A percentile compares a stretch with the other conserved stretches of the same genome.
Conservation (phyloP, 2,888 invertebrate species). For the Lepidonotus clava region DNA sequence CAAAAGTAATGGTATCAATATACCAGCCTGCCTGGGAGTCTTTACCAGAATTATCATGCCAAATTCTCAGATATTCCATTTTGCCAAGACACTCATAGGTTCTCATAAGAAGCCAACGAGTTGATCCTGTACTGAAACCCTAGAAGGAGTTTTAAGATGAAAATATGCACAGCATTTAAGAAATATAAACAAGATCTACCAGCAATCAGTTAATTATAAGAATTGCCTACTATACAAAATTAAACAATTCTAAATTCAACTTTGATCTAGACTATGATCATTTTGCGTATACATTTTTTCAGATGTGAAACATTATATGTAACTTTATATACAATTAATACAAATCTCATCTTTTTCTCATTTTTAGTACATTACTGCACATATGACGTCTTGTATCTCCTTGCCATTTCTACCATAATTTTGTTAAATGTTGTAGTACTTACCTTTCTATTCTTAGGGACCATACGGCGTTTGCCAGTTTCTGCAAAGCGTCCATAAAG, state of each 20-base stretch:
- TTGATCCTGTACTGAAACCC: slow-evolving; percentile 68
- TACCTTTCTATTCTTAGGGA: slow-evolving; percentile 65
- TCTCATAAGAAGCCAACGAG: slow-evolving; percentile 69
- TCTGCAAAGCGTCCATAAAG: slow-evolving; percentile 66
- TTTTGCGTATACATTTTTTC: too few relatives aligned
- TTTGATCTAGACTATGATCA: too few relatives aligned
- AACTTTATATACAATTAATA: too few relatives aligned
- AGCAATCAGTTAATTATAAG: too few relatives aligned
- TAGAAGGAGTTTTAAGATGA: slow-evolving; percentile 50
- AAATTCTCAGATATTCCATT: slow-evolving; percentile 67
- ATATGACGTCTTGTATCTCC: neutral
- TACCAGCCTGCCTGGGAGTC: slow-evolving; percentile 66
- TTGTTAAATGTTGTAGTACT: too few relatives aligned
- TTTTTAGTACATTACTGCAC: neutral
- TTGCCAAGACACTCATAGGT: slow-evolving; percentile 66
- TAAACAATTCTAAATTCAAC: too few relatives aligned
- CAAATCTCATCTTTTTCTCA: too few relatives aligned
- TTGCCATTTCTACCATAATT: neutral
- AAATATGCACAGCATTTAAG: too few relatives aligned
- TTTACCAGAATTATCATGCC: slow-evolving; percentile 68
- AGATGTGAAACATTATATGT: neutral
- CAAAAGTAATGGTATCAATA: slow-evolving; percentile 67
- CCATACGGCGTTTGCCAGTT: slow-evolving; percentile 65
- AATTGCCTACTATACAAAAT: too few relatives aligned
- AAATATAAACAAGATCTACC: too few relatives aligned